These are phyloP conservation scores for Spilosoma lubricipeda DNA, from an alignment of 2,888 invertebrate species.

Conservation along the genomic window DNA sequence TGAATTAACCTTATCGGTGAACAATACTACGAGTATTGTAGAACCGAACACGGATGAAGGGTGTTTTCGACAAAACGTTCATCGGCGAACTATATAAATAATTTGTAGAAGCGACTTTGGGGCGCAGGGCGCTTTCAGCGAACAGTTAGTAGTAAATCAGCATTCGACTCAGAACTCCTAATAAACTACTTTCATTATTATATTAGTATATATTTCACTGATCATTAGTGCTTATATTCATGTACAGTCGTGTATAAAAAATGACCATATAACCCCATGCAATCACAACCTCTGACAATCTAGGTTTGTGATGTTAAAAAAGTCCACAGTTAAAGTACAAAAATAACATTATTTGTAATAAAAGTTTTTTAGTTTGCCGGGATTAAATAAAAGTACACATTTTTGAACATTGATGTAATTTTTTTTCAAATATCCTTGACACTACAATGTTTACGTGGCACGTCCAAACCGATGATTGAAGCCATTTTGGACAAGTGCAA, in stretches of 20 bases:
- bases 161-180: too few species aligned
- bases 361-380: conserved; percentile 23
- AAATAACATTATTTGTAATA: neutral
- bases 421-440: conserved; percentile 65
- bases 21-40: too few species aligned
- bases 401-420: neutral
- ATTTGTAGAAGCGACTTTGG: too few species aligned
- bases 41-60: too few species aligned
- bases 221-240: neutral
- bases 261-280: neutral
- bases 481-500: conserved; percentile 66
- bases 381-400: conserved; percentile 48
- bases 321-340: neutral
- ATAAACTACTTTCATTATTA: too few species aligned
- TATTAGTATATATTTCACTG: too few species aligned
- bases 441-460: conserved; percentile 57
- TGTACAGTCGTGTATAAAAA: neutral
- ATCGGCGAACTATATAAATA: too few species aligned
- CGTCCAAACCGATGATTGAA: conserved; percentile 63
- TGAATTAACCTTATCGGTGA: too few species aligned
- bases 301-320: neutral
- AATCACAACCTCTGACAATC: neutral
- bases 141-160: too few species aligned
- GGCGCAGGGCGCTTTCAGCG: too few species aligned
- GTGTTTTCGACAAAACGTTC: too few species aligned